Evolutionary conservation across 2,888 invertebrate species (phyloP).

Genomic region (Argyresthia goedartella): DNA sequence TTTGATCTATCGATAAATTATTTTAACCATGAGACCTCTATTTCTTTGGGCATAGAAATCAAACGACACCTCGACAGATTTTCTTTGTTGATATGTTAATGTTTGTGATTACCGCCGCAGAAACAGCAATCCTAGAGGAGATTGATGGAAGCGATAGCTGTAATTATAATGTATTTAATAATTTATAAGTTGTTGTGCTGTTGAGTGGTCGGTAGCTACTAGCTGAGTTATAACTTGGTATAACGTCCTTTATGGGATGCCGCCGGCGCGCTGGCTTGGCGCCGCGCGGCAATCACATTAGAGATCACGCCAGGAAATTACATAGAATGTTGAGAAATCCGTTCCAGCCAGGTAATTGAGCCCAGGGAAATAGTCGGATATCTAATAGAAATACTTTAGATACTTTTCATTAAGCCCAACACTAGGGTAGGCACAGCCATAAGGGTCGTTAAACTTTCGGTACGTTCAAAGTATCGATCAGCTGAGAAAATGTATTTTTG

Average conservation of each 20-base stretch:
- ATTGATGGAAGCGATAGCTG: slow-evolving; percentile 46
- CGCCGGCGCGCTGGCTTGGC: slow-evolving; percentile 37
- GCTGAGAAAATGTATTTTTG: too few species aligned
- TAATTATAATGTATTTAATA: slow-evolving; percentile 54
- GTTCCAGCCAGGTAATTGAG: slow-evolving; percentile 24
- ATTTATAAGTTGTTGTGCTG: slow-evolving; percentile 46
- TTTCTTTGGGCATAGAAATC: background rate
- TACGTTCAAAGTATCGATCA: too few species aligned
- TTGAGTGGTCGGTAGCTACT: slow-evolving; percentile 33
- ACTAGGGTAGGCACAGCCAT: too few species aligned
- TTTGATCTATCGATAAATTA: too few species aligned
- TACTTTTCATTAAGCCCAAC: background rate
- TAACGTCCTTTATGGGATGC: slow-evolving; percentile 50
- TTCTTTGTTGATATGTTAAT: too few species aligned
- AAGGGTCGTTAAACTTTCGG: too few species aligned
- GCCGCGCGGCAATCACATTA: slow-evolving; percentile 57
- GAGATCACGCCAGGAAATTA: slow-evolving; percentile 53
- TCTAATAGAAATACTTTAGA: background rate
- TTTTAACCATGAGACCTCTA: too few species aligned
- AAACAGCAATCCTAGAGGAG: slow-evolving; percentile 13
- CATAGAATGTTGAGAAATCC: slow-evolving; percentile 39
- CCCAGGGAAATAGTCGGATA: background rate
- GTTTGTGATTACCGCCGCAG: too few species aligned
- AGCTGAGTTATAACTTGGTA: slow-evolving; percentile 41
- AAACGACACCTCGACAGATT: background rate